Evolutionary conservation across 2,797 vertebrate genomes (phyloP).

Genomic region (Chrosomus eos): DNA sequence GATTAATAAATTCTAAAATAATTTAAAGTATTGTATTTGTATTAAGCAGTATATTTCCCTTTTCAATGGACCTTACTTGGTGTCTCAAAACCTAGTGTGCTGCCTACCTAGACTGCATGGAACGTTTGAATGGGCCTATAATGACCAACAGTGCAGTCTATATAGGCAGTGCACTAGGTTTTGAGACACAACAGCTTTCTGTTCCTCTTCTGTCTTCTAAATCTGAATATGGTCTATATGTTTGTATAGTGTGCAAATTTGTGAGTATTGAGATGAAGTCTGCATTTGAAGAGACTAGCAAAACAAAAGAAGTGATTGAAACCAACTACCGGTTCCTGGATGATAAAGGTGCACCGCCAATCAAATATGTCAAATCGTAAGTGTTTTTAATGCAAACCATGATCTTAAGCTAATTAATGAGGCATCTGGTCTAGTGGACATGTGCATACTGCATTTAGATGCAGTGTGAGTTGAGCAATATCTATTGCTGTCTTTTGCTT

Average conservation of each 20-base stretch:
- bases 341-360: conserved; percentile 83
- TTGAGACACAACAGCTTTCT: not conserved
- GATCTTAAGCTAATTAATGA: not conserved
- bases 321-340: conserved; percentile 91
- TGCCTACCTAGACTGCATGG: not conserved
- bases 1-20: not conserved
- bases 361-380: conserved; percentile 97
- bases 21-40: not conserved
- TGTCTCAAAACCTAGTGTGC: conserved; percentile 1
- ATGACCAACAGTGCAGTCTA: not conserved
- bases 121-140: not conserved
- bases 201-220: conserved; percentile 20
- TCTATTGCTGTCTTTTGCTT: conserved; percentile 19
- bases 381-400: conserved; percentile 63
- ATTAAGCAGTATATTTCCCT: conserved; percentile 16
- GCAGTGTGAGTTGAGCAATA: not conserved
- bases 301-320: conserved; percentile 91
- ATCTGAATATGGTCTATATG: not conserved
- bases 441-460: not conserved
- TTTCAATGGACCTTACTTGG: not conserved
- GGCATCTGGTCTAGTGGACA: not conserved
- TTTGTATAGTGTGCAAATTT: conserved; percentile 89
- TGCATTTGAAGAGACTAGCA: conserved; percentile 92
- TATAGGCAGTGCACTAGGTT: not conserved
- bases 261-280: conserved; percentile 95